Evolutionary conservation across 2,113 vertebrate genomes (phyloP).

Genomic region (Sceloporus tristichus): DNA sequence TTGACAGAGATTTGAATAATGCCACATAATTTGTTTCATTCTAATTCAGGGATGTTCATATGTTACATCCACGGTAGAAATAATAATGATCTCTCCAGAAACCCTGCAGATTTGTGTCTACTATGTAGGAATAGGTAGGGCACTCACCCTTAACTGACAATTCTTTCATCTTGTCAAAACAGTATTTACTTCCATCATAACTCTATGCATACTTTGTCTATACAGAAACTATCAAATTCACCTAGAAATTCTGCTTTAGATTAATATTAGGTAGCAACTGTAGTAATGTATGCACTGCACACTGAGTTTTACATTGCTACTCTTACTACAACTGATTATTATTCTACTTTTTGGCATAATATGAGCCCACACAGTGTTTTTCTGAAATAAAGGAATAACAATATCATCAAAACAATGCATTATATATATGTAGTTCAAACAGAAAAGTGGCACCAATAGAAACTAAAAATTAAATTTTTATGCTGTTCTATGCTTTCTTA

Average conservation of each 20-base stretch:
- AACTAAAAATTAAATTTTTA: background rate
- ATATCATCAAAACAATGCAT: background rate
- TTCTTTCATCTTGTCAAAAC: constrained; percentile 1
- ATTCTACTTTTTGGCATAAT: background rate
- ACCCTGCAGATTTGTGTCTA: background rate
- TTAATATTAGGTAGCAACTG: background rate
- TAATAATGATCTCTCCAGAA: constrained; percentile 24
- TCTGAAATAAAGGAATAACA: background rate
- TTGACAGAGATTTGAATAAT: constrained; percentile 37
- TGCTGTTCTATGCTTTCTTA: no score
- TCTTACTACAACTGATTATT: background rate
- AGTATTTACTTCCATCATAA: background rate
- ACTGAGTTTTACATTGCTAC: background rate
- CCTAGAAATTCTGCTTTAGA: background rate
- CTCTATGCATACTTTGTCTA: background rate
- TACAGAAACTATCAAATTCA: background rate
- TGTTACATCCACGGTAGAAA: constrained; percentile 18
- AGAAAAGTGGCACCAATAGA: background rate
- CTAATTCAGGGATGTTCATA: constrained; percentile 37
- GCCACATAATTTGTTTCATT: constrained; percentile 27
- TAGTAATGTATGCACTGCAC: background rate
- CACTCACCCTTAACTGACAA: background rate
- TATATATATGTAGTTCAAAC: background rate
- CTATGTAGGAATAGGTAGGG: background rate
- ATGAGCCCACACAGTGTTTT: background rate